These are phyloP conservation scores for Cylindroiulus punctatus DNA, from an alignment of 2,888 invertebrate genomes.

Conservation along the genomic window DNA sequence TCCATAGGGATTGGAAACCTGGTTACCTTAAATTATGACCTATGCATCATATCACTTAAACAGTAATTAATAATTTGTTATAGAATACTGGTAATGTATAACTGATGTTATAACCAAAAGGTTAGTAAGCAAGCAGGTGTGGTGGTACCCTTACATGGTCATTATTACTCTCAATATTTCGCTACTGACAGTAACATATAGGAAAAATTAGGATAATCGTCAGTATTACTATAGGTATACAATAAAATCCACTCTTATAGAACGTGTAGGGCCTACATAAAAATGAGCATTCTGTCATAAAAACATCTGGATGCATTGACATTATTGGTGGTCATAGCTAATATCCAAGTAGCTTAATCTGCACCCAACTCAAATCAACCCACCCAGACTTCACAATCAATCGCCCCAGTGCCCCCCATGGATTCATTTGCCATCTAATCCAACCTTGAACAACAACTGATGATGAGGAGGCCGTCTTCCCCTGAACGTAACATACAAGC, in stretches of 20 bases:
- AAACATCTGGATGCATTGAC: background rate
- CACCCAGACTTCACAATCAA: background rate
- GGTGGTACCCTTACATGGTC: too few relatives aligned
- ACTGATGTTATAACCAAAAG: too few relatives aligned
- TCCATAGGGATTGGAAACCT: background rate
- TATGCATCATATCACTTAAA: background rate
- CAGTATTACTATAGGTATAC: too few relatives aligned
- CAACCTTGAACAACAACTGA: slow-evolving; percentile 53
- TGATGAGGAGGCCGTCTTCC: slow-evolving; percentile 51
- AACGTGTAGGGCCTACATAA: too few relatives aligned
- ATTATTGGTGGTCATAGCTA: background rate
- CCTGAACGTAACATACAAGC: slow-evolving; percentile 47
- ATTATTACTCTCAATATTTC: too few relatives aligned
- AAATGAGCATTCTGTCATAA: background rate
- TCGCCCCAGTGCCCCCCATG: slow-evolving; percentile 43
- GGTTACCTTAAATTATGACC: background rate
- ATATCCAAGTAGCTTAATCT: background rate
- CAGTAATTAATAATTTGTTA: background rate
- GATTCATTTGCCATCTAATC: slow-evolving; percentile 55
- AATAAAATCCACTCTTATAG: too few relatives aligned
- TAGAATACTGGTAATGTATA: too few relatives aligned
- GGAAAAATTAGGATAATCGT: background rate
- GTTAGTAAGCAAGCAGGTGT: background rate
- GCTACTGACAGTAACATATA: too few relatives aligned
- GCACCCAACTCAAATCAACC: background rate